Evolutionary conservation across 2,888 invertebrate genomes (phyloP), one percentile per base, ranked within the genome.

Genomic region (Ichneumoninae sp.): DNA sequence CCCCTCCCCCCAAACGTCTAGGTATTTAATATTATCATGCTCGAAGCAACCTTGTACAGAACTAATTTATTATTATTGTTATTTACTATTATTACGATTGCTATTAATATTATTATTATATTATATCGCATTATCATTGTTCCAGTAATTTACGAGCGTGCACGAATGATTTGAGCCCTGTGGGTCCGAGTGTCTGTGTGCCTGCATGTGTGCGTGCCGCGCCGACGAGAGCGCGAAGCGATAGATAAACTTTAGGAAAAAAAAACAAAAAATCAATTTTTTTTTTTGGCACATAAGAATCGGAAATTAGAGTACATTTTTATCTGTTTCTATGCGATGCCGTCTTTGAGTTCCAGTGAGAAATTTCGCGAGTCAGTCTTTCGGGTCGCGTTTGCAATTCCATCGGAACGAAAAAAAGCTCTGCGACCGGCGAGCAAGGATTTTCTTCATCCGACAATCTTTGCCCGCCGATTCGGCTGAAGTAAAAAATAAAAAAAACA

Each of bases 21-120:
- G 83, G 83, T 88, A 86, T 88, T 88, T 87, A 86, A 87, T 92
- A 92, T 91, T 92, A 90, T 90, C 87, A 89, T 90, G 91, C 92
- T 92, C 91, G 91, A 92, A 90, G 91, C 91, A 91, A 89, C 91
- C 91, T 89, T 93, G 93, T 93, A 93, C 93, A 93, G 92, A 93
- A 93, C 92, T 93, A 92, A 93, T 93, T 93, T 93, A 93, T 93
- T 93, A 93, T 93, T 91, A 92, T 92, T 93, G 92, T 93, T 93
- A 92, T 92, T 91, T 92, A 92, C 92, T 90, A 90, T 90, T 91
- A 91, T 89, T 91, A 89, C 86, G 87, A 88, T 88, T 89, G 88
- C 88, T 91, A 91, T 90, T 91, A 84, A 87, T 86, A 84, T 83
- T 85, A 89, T 89, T 90, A 90, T 85, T 90, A 90, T 88, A 89